Conservation (phyloP, 2,113 vertebrate species). For the Petrocephalus zakoni region DNA sequence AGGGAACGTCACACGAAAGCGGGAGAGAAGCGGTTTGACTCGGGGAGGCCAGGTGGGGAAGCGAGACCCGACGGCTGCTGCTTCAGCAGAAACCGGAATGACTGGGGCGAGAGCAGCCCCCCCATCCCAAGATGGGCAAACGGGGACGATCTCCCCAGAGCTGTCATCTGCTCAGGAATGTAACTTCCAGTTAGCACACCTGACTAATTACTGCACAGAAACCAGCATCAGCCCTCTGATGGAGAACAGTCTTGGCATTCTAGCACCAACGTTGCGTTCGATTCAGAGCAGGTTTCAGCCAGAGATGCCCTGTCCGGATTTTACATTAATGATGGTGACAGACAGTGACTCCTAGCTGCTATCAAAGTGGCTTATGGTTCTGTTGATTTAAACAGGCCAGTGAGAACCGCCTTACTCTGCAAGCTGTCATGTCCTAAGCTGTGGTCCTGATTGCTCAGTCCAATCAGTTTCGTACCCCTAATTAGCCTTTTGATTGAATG, state of each 20-base stretch:
- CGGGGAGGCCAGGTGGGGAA: not conserved
- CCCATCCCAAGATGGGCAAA: not conserved
- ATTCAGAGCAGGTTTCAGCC: not conserved
- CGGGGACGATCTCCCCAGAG: not conserved
- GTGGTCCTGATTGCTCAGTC: not conserved
- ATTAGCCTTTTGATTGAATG: not conserved
- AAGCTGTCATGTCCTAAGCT: not conserved
- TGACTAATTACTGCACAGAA: not conserved
- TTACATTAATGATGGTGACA: not conserved
- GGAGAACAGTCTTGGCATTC: not conserved
- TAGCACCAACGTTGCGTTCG: not conserved
- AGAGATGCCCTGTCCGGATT: not conserved
- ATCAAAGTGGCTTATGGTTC: not conserved
- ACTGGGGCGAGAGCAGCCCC: not conserved
- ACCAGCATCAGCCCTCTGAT: not conserved
- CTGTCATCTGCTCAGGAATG: not conserved
- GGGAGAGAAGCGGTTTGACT: not conserved
- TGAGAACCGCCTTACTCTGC: not conserved
- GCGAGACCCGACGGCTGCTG: not conserved
- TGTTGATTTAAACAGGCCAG: not conserved
- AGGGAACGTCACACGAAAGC: not conserved
- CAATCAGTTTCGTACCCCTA: not conserved
- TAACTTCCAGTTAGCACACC: not conserved
- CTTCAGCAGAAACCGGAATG: constrained; percentile 16
- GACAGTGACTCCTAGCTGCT: not conserved